Percentiles rank a stretch among this genome's conserved stretches.
These are phyloP conservation scores for Chelon labrosus DNA, from an alignment of 2,797 vertebrate species.

Conservation along the genomic window DNA sequence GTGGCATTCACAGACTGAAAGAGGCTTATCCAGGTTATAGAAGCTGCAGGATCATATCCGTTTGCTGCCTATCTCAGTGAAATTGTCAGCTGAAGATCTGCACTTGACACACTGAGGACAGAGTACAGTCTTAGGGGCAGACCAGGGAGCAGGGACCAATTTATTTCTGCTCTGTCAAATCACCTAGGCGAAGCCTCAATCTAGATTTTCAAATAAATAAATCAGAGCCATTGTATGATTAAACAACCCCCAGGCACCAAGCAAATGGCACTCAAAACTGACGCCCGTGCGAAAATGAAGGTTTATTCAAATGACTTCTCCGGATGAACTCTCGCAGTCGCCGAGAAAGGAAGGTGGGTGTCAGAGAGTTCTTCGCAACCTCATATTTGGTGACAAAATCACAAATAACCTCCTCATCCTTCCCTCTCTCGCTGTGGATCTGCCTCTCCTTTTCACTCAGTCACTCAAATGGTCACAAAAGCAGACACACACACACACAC, in stretches of 20 bases:
- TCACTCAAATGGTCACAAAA: conserved; percentile 59
- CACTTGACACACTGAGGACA: conserved; percentile 42
- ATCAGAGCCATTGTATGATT: conserved; percentile 61
- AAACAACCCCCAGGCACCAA: conserved; percentile 48
- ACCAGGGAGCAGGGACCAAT: conserved; percentile 44
- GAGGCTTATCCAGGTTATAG: conserved; percentile 65
- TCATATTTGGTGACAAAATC: conserved; percentile 71
- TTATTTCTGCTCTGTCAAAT: conserved; percentile 50
- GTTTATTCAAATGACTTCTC: conserved; percentile 66
- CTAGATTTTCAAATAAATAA: conserved; percentile 45
- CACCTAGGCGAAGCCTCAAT: conserved; percentile 31
- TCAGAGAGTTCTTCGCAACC: conserved; percentile 56
- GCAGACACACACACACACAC: conserved; percentile 31
- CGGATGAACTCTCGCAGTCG: conserved; percentile 55
- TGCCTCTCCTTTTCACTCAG: conserved; percentile 62
- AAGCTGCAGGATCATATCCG: conserved; percentile 63
- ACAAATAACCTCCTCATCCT: conserved; percentile 56
- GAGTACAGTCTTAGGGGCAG: conserved; percentile 26
- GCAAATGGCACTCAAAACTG: conserved; percentile 55
- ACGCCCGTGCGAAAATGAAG: conserved; percentile 62
- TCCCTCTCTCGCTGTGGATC: conserved; percentile 36
- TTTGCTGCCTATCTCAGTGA: conserved; percentile 53
- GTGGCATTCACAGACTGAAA: conserved; percentile 69
- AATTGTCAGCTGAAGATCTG: conserved; percentile 43
- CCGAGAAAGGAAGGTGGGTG: conserved; percentile 48